Evolutionary conservation across 1,140 invertebrate genomes (phyloP).

Genomic region (Alviniconcha marisindica): DNA sequence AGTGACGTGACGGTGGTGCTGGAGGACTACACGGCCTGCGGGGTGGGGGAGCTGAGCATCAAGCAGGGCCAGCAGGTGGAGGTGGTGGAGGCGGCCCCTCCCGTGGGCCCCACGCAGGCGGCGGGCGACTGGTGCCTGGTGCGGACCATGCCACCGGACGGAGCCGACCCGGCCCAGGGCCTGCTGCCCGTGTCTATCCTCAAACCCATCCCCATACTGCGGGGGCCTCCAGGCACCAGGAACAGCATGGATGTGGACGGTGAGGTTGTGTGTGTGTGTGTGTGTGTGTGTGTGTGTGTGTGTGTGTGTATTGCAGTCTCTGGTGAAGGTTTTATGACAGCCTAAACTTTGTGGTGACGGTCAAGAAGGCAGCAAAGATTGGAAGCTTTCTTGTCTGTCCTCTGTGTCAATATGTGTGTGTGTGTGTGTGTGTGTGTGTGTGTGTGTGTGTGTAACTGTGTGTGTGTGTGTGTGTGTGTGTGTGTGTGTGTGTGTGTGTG

Average conservation of each 20-base stretch:
- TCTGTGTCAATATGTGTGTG: no score
- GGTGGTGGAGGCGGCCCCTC: slow-evolving; percentile 84
- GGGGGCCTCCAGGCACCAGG: slow-evolving; percentile 54
- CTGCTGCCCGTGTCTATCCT: slow-evolving; percentile 89
- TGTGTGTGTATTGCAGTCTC: no score
- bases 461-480: no score
- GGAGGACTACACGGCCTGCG: slow-evolving; percentile 69
- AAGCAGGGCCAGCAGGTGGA: slow-evolving; percentile 88
- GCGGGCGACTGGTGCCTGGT: slow-evolving; percentile 74
- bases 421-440: no score
- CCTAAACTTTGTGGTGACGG: background rate
- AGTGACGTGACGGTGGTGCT: slow-evolving; percentile 69
- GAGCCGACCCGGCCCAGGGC: slow-evolving; percentile 80
- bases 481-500: no score
- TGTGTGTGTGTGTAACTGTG: no score
- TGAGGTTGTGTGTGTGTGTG: slow-evolving; percentile 46
- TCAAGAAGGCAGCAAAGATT: background rate
- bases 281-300: no score
- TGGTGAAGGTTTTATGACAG: background rate
- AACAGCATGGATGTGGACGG: slow-evolving; percentile 74
- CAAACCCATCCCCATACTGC: slow-evolving; percentile 81
- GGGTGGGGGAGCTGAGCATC: slow-evolving; percentile 67
- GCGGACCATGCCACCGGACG: slow-evolving; percentile 69
- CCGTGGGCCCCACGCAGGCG: slow-evolving; percentile 68
- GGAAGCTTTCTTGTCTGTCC: no score